Base-by-base conservation (phyloP, 2,888 invertebrate species). In the Agrilus mali region DNA sequence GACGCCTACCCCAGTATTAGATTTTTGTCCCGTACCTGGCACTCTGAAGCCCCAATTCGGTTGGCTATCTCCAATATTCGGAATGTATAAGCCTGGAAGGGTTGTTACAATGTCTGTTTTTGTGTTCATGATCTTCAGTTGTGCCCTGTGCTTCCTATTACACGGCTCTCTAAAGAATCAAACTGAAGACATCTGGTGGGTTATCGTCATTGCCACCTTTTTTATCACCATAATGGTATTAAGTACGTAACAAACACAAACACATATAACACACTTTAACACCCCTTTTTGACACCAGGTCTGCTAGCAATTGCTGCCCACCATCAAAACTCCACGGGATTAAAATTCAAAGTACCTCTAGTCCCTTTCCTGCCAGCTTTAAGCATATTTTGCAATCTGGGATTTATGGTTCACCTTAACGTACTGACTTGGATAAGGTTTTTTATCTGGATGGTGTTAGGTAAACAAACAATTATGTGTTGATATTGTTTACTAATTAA, bases 371-470 rank as follows among this genome's bases (percentile, higher is more conserved):
- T 88, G 41, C 89, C 89, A 0, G 82, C 84, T 0, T 60, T 82
- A 15, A 87, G 88, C 55, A 86, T 90, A 47, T 71, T 86, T 51
- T 78, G 82, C 57, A 90, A 90, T 59, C 75, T 89, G 5, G 82
- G 81, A 51, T 73, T 90, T 41, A 89, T 90, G 86, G 78, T 85
- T 27, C 85, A 86, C 55, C 69, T 90, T 41, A 85, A 86, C 50
- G 72, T 78, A 1, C 66, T 86, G 15, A 89, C 89, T 1, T 90
- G 89, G 89, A 69, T 86, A 5, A 72, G 89, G 33, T 89, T 90
- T 60, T 76, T 85, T 53, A 79, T 87, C 37, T 90, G 90, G 90
- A 87, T 90, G 75, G 74, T 82, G 36, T 62, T 88, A 45, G 89
- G 89, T 78, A 65, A 68, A 71, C 48, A 32, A 35, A 41, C 27